Evolutionary conservation across 2,113 vertebrate genomes (phyloP).

Genomic region (Ramphastos sulfuratus): DNA sequence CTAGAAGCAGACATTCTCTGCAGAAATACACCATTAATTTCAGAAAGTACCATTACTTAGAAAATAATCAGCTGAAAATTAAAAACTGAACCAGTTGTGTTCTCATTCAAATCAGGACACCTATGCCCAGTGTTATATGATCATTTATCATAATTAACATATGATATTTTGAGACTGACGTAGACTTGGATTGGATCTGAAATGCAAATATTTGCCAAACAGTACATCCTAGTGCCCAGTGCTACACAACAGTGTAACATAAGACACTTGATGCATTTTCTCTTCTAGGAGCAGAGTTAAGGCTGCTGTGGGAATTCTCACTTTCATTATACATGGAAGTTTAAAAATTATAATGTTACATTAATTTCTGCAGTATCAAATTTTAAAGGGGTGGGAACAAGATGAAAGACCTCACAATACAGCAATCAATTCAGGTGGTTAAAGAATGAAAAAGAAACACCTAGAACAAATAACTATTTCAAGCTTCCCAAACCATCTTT

Average conservation of each 20-base stretch:
- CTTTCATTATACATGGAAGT: not conserved
- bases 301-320: constrained; percentile 42
- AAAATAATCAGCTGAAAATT: too few species aligned
- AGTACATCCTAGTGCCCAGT: not conserved
- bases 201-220: constrained; percentile 34
- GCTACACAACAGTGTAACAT: not conserved
- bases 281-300: constrained; percentile 13
- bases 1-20: too few species aligned
- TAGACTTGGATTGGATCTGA: not conserved
- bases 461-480: not conserved
- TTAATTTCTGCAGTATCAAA: constrained; percentile 25
- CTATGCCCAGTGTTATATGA: not conserved
- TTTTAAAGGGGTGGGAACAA: constrained; percentile 24
- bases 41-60: too few species aligned
- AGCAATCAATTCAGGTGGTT: not conserved
- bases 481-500: not conserved
- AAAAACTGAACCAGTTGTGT: too few species aligned
- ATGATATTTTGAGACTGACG: not conserved
- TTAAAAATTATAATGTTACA: constrained; percentile 11
- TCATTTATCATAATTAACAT: constrained; percentile 19
- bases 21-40: too few species aligned
- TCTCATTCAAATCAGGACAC: too few species aligned
- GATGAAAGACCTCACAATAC: not conserved
- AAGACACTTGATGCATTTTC: not conserved
- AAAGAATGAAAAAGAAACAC: not conserved